Conservation (phyloP, 2,797 vertebrate species). For the Enteromius radiatus region DNA sequence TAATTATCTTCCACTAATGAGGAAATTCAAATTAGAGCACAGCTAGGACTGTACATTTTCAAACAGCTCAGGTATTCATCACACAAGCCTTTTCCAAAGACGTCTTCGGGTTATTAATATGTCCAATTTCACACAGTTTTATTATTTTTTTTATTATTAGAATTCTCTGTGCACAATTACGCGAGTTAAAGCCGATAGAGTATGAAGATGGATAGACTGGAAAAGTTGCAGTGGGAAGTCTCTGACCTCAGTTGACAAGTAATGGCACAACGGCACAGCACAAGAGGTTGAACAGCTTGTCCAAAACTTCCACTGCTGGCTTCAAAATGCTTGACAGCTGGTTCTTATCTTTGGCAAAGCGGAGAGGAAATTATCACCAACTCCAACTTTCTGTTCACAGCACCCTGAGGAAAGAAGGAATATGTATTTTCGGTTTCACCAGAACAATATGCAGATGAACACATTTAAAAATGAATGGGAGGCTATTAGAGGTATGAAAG, state of each 20-base stretch:
- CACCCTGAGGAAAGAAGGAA: background rate
- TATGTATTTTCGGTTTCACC: conserved; percentile 6
- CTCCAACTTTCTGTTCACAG: conserved; percentile 22
- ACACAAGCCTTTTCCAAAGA: background rate
- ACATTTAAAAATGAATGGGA: conserved; percentile 2
- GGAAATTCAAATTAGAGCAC: conserved; percentile 46
- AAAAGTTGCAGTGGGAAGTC: background rate
- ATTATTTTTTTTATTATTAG: background rate
- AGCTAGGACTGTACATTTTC: conserved; percentile 13
- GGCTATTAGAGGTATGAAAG: background rate
- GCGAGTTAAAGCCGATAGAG: background rate
- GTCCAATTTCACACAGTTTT: conserved; percentile 1
- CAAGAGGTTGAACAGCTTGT: conserved; percentile 43
- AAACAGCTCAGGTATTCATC: conserved; percentile 19
- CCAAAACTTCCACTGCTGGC: conserved; percentile 26
- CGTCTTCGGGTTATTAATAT: conserved; percentile 4
- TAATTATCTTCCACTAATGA: conserved; percentile 54
- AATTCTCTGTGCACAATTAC: background rate
- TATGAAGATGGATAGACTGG: background rate
- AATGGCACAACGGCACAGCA: conserved; percentile 3
- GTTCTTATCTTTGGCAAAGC: conserved; percentile 38
- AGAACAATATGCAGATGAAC: conserved; percentile 22
- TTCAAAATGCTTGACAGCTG: conserved; percentile 48
- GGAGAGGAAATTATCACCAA: conserved; percentile 23
- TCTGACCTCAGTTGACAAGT: conserved; percentile 23